Evolutionary conservation across 2,797 vertebrate species (phyloP).

Genomic region (Lophotriccus pileatus): DNA sequence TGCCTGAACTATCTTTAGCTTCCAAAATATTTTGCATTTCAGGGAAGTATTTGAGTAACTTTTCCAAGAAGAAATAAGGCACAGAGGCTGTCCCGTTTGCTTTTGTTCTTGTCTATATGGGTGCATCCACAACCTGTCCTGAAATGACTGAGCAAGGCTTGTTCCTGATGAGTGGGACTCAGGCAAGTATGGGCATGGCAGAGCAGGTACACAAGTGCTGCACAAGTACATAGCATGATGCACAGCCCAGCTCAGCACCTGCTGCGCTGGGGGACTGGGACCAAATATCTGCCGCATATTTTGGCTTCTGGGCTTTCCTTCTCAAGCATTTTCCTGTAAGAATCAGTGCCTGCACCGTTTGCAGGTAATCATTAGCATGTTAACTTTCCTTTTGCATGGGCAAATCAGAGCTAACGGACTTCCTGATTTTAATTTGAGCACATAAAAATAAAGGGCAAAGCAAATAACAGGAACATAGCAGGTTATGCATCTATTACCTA

Average conservation of each 20-base stretch:
- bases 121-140: rapidly evolving
- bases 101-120: not conserved
- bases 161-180: too few relatives aligned
- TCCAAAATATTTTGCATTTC: conserved; percentile 57
- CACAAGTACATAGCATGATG: too few relatives aligned
- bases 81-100: not conserved
- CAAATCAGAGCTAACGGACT: not conserved
- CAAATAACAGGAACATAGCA: not conserved
- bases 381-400: not conserved
- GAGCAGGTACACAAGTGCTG: too few relatives aligned
- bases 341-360: not conserved
- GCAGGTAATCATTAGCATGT: not conserved
- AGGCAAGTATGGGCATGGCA: too few relatives aligned
- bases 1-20: conserved; percentile 57
- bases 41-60: not conserved
- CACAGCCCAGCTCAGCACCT: too few relatives aligned
- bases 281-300: not conserved
- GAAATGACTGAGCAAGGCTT: not conserved
- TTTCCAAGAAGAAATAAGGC: not conserved
- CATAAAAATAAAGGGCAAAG: not conserved
- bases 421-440: not conserved
- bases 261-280: too few relatives aligned
- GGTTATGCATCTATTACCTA: not conserved
- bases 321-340: not conserved
- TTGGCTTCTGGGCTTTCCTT: not conserved